phyloP scores from a whole-genome alignment of 2,113 vertebrate species.

The Scopus umbretta region DNA sequence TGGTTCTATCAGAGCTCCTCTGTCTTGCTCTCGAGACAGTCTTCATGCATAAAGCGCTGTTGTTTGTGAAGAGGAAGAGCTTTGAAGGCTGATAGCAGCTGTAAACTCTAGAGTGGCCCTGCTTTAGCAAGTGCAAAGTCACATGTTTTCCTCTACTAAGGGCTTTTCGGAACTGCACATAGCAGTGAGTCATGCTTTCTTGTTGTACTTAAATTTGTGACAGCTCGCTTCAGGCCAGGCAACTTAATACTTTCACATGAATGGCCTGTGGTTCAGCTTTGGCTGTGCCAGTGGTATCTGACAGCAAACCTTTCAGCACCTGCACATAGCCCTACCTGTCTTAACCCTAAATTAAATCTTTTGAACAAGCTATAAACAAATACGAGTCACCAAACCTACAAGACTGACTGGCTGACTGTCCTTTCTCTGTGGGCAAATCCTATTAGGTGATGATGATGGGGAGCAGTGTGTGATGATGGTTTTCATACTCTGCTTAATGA shows the following conservation, averaged over 20 bases:
- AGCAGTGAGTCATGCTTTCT: constrained; percentile 49
- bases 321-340: not conserved
- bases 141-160: constrained; percentile 57
- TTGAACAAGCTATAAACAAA: not conserved
- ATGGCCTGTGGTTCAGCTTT: not conserved
- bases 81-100: constrained; percentile 50
- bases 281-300: not conserved
- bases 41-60: constrained; percentile 62
- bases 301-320: not conserved
- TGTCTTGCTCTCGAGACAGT: constrained; percentile 63
- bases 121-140: constrained; percentile 57
- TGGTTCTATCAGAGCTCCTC: constrained; percentile 48
- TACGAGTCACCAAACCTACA: not conserved
- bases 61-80: constrained; percentile 65
- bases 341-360: not conserved
- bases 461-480: not conserved
- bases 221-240: constrained; percentile 21
- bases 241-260: not conserved
- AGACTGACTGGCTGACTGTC: not conserved
- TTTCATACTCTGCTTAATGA: not conserved
- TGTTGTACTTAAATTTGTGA: constrained; percentile 26
- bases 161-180: constrained; percentile 16
- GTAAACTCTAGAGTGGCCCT: constrained; percentile 60
- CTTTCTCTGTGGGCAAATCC: not conserved
- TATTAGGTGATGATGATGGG: not conserved